A percentile compares a stretch with the other conserved stretches of the same genome.
phyloP scores from a whole-genome alignment of 2,797 vertebrate genomes.

The Fistularia tabacaria region DNA sequence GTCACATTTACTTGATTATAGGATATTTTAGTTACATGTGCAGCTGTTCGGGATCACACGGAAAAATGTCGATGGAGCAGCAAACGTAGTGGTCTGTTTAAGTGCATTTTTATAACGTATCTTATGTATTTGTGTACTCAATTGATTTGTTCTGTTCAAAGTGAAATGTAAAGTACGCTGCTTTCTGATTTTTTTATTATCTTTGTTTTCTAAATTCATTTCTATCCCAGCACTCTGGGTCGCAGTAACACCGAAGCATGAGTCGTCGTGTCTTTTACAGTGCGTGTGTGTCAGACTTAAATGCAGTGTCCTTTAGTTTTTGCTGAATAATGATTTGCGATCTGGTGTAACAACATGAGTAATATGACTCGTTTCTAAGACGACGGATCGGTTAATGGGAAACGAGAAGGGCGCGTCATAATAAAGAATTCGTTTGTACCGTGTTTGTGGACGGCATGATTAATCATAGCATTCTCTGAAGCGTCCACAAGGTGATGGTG shows the following conservation, averaged over 20 bases:
- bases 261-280: constrained; percentile 29
- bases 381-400: constrained; percentile 15
- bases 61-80: not conserved
- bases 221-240: not conserved
- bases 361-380: constrained; percentile 23
- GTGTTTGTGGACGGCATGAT: not conserved
- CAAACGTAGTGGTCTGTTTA: constrained; percentile 11
- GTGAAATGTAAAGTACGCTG: constrained; percentile 15
- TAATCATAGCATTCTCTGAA: not conserved
- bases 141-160: constrained; percentile 27
- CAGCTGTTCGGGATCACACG: not conserved
- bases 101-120: constrained; percentile 44
- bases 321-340: constrained; percentile 17
- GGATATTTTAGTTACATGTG: not conserved
- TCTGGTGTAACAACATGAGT: constrained; percentile 17
- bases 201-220: constrained; percentile 9
- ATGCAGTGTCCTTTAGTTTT: constrained; percentile 34
- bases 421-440: constrained; percentile 44
- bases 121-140: constrained; percentile 32
- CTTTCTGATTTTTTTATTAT: constrained; percentile 5
- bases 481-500: constrained; percentile 44
- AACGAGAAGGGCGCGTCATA: constrained; percentile 4
- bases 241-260: constrained; percentile 26
- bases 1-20: constrained; percentile 26
- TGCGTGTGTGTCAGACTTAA: constrained; percentile 12